These are phyloP conservation scores for Orthosia gracilis DNA, from an alignment of 2,888 invertebrate genomes.

Conservation along the genomic window DNA sequence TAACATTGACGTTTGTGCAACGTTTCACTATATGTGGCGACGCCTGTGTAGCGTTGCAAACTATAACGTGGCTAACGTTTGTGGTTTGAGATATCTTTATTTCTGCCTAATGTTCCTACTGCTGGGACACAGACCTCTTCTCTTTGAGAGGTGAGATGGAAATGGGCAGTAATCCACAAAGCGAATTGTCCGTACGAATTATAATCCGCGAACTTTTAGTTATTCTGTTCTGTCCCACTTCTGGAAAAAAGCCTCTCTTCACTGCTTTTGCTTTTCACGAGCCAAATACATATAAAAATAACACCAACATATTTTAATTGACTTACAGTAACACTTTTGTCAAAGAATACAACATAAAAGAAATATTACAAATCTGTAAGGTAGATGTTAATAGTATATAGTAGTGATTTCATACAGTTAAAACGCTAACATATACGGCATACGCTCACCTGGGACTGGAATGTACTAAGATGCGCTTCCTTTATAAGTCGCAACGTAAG, in stretches of 20 bases:
- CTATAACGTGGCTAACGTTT: neutral
- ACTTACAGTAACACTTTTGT: too few species aligned
- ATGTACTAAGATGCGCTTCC: neutral
- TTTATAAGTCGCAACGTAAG: neutral
- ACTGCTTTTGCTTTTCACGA: too few species aligned
- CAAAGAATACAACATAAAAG: too few species aligned
- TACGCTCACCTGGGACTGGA: neutral
- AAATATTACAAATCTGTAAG: neutral
- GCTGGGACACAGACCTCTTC: too few species aligned
- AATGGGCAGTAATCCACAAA: too few species aligned
- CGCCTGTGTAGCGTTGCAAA: neutral
- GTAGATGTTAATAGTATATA: neutral
- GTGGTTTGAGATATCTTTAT: slow-evolving; percentile 1
- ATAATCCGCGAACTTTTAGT: neutral
- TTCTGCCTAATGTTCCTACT: too few species aligned
- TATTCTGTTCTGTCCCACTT: too few species aligned
- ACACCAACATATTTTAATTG: too few species aligned
- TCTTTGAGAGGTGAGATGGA: too few species aligned
- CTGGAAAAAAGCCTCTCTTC: too few species aligned
- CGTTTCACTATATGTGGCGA: slow-evolving; percentile 12
- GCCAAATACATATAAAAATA: too few species aligned
- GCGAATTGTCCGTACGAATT: too few species aligned
- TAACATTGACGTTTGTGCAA: slow-evolving; percentile 53
- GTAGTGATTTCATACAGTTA: neutral
- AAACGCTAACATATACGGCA: neutral